Base-by-base conservation (phyloP, 2,888 invertebrate species). In the Polyploca ridens region DNA sequence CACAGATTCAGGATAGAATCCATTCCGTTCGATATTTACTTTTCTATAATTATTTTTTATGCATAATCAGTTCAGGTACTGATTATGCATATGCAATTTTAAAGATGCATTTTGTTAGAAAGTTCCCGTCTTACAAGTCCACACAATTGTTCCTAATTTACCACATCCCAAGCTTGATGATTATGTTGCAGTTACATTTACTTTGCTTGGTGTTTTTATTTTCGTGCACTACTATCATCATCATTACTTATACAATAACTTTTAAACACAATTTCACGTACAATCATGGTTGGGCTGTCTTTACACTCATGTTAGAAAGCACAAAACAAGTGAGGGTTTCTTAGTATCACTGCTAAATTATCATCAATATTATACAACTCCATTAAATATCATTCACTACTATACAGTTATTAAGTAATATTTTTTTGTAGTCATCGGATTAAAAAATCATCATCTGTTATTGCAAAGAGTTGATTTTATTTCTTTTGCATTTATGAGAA, bases 141-240 rank as follows among this genome's bases (percentile, higher is more conserved):
- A 71, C 62, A 66, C 65, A 65, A 46, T 27, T 68, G 57, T 69
- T 69, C 70, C 73, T 70, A 69, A 61, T 69, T 67, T 69, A 71
- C 74, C 73, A 58, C 65, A 41, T 79, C 83, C 84, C 81, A 70
- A 72, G 84, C 86, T 85, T 60, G 63, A 69, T 72, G 74, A 44
- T 79, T 76, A 71, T 70, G 74, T 84, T 78, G 82, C 85, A 71
- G 58, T 78, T 76, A 70, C 65, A 63, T 74, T 81, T 82, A 72
- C 74, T 84, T 83, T 83, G 88, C 88, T 88, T 88, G 75, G 85
- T 84, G 79, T 84, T 76, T 82, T 68, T 71, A 73, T 83, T 82
- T 76, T 77, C 77, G 79, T 79, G 76, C 81, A 79, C 81, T 77
- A 58, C 74, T 79, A 74, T 76, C 64, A 27, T 70, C 79, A 81